phyloP scores from a whole-genome alignment of 2,797 vertebrate genomes.

The Coreius guichenoti region DNA sequence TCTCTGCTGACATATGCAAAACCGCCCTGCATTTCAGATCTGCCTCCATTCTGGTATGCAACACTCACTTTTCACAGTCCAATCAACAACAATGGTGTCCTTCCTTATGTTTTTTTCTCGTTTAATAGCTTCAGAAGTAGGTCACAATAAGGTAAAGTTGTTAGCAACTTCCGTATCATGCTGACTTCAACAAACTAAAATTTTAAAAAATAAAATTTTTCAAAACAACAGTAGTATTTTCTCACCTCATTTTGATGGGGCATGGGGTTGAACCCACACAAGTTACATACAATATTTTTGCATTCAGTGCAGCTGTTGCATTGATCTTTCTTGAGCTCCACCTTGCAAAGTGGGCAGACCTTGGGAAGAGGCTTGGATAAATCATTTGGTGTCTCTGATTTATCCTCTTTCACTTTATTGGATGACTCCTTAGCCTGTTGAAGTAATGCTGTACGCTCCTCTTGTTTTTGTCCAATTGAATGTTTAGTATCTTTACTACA shows the following conservation, averaged over 20 bases:
- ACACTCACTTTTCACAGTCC: background rate
- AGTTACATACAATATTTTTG: constrained; percentile 89
- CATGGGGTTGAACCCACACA: constrained; percentile 95
- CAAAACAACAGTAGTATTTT: background rate
- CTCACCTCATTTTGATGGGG: constrained; percentile 90
- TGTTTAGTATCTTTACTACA: constrained; percentile 52
- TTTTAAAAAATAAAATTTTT: background rate
- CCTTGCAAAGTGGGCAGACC: constrained; percentile 91
- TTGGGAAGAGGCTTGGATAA: constrained; percentile 64
- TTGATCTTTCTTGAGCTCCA: constrained; percentile 85
- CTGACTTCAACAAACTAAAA: background rate
- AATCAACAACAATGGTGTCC: background rate
- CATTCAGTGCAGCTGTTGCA: constrained; percentile 92
- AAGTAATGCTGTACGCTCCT: background rate
- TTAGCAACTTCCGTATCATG: background rate
- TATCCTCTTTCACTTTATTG: constrained; percentile 65
- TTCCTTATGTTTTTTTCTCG: background rate
- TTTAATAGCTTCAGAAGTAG: background rate
- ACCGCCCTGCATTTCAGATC: background rate
- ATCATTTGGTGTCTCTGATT: constrained; percentile 54
- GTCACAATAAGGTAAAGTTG: background rate
- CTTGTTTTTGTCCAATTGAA: constrained; percentile 52
- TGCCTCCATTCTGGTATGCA: background rate
- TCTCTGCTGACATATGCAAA: background rate
- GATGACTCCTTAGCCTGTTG: constrained; percentile 49